Evolutionary conservation across 2,888 invertebrate genomes (phyloP).

Genomic region (Melinaea menophilus): DNA sequence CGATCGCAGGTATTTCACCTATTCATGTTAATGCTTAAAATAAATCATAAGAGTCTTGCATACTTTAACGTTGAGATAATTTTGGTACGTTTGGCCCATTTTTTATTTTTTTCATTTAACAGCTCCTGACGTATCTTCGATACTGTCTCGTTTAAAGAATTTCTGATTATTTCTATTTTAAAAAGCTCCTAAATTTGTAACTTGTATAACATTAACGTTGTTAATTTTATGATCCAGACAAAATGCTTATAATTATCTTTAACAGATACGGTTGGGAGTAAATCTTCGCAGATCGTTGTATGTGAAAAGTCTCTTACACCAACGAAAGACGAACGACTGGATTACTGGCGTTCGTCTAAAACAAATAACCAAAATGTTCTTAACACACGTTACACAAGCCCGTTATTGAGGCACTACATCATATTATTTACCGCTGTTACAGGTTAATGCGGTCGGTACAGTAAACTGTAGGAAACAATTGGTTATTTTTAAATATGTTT

Average conservation of each 20-base stretch:
- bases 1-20: constrained; percentile 66
- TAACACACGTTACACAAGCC: constrained; percentile 58
- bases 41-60: constrained; percentile 49
- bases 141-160: not conserved
- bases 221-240: no score
- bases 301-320: constrained; percentile 32
- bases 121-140: not conserved
- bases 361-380: constrained; percentile 71
- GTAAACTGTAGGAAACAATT: constrained; percentile 65
- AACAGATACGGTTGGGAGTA: no score
- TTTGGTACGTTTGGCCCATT: constrained; percentile 3
- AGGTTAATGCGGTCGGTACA: constrained; percentile 62
- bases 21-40: constrained; percentile 71
- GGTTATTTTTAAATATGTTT: constrained; percentile 59
- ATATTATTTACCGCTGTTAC: constrained; percentile 70
- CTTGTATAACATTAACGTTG: no score
- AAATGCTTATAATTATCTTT: no score
- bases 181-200: not conserved
- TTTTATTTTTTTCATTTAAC: not conserved
- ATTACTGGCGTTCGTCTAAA: constrained; percentile 54
- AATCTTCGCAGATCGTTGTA: constrained; percentile 8
- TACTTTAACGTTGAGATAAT: constrained; percentile 27
- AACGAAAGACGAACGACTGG: constrained; percentile 66
- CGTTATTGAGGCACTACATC: constrained; percentile 72
- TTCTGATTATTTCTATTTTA: not conserved